Evolutionary conservation across 1,140 invertebrate genomes (phyloP).

Genomic region (Pectinophora gossypiella): DNA sequence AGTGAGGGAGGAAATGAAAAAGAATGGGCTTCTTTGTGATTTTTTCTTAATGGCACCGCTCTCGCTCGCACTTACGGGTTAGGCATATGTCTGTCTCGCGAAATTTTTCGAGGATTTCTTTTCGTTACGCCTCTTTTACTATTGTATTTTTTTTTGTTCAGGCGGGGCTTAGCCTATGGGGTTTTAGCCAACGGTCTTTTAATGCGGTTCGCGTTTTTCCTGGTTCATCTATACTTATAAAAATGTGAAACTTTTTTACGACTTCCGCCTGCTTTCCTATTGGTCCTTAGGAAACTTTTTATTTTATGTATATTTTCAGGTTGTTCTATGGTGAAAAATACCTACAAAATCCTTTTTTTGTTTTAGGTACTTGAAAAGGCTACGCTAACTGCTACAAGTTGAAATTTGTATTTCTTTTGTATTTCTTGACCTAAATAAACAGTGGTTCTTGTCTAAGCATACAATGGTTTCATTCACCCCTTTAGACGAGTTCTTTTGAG

Average conservation of each 20-base stretch:
- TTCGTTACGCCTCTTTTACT: conserved; percentile 65
- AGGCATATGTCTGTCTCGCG: conserved; percentile 38
- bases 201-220: conserved; percentile 27
- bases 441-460: conserved; percentile 16
- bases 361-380: not conserved
- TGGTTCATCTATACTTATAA: conserved; percentile 51
- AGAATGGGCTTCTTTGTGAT: conserved; percentile 71
- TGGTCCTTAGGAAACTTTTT: not conserved
- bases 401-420: not conserved
- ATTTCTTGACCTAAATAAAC: not conserved
- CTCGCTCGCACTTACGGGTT: conserved; percentile 44
- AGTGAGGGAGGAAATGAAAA: conserved; percentile 72
- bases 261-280: conserved; percentile 10
- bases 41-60: conserved; percentile 60
- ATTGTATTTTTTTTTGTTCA: conserved; percentile 64
- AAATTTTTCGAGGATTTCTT: conserved; percentile 61
- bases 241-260: conserved; percentile 15
- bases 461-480: conserved; percentile 6
- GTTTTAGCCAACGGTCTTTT: conserved; percentile 58
- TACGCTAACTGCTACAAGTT: not conserved
- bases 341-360: not conserved
- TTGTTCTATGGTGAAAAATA: not conserved
- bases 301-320: not conserved
- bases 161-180: conserved; percentile 68
- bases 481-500: not conserved